Evolutionary conservation across 2,113 vertebrate genomes (phyloP).

Genomic region (Aptenodytes patagonicus): DNA sequence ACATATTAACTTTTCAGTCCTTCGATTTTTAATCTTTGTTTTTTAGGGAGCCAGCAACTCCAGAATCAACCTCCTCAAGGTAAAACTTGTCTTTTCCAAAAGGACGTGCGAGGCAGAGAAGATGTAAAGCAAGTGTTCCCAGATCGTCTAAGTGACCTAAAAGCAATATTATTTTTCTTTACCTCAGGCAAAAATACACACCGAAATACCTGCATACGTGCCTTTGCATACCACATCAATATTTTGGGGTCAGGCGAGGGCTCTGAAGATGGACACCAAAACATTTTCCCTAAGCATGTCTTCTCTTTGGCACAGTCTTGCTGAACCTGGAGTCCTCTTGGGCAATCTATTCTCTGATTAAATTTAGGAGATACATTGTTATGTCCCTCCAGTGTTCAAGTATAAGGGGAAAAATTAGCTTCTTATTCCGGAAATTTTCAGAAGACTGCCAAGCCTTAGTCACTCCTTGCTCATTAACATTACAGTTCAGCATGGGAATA

Average conservation of each 20-base stretch:
- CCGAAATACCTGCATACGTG: not conserved
- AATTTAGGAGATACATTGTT: not conserved
- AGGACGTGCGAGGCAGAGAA: not conserved
- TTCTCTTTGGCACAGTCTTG: not conserved
- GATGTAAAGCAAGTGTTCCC: not conserved
- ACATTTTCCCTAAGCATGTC: not conserved
- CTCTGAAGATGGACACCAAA: not conserved
- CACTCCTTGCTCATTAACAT: not conserved
- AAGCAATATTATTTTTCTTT: not conserved
- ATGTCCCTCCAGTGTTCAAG: not conserved
- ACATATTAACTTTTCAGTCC: not conserved
- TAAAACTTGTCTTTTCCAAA: not conserved
- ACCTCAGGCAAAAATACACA: not conserved
- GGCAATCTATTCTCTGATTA: not conserved
- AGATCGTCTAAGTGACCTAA: not conserved
- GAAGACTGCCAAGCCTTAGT: not conserved
- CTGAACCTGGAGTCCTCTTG: not conserved
- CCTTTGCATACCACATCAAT: not conserved
- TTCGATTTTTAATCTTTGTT: not conserved
- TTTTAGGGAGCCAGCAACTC: not conserved
- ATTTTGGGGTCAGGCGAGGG: not conserved
- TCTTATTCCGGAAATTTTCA: not conserved
- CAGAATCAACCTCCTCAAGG: not conserved
- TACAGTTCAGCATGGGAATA: not conserved
- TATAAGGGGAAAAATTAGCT: not conserved